Base-by-base conservation (phyloP, 2,888 invertebrate genomes). In the Drosophila leonis region DNA sequence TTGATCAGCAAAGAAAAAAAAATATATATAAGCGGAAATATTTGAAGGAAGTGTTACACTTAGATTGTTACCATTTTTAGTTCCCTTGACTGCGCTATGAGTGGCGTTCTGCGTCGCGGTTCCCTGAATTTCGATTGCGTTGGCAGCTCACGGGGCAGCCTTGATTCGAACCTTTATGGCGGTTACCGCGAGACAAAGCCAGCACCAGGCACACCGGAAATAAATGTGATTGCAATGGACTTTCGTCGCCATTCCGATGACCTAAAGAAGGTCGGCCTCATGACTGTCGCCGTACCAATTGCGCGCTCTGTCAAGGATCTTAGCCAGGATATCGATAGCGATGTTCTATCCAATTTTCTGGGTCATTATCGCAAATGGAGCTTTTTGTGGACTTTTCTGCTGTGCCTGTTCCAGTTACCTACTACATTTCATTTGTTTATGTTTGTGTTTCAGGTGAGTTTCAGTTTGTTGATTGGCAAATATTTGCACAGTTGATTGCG, bases 371-470 rank as follows among this genome's bases (percentile, higher is more conserved):
- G 95, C 48, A 91, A 93, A 75, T 95, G 95, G 95, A 95, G 95
- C 87, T 93, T 95, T 57, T 81, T 93, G 56, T 94, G 95, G 88
- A 94, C 95, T 13, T 94, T 95, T 75, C 82, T 95, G 13, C 91
- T 95, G 52, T 94, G 95, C 18, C 87, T 95, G 7, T 94, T 95
- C 91, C 95, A 95, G 91, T 92, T 95, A 65, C 95, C 95, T 7
- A 94, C 94, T 76, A 95, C 95, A 42, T 95, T 95, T 93, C 95
- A 95, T 91, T 95, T 95, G 79, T 95, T 95, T 90, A 93, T 94
- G 31, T 94, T 95, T 65, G 95, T 95, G 5, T 95, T 95, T 87
- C 93, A 93, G 91, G 93, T 93, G 74, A 92, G 91, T 85, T 76
- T 69, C 42, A 44, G 48, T 64, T 63, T 73, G 75, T 72, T 52